Base-by-base conservation (phyloP, 2,797 vertebrate species). In the Catamblyrhynchus diadema region DNA sequence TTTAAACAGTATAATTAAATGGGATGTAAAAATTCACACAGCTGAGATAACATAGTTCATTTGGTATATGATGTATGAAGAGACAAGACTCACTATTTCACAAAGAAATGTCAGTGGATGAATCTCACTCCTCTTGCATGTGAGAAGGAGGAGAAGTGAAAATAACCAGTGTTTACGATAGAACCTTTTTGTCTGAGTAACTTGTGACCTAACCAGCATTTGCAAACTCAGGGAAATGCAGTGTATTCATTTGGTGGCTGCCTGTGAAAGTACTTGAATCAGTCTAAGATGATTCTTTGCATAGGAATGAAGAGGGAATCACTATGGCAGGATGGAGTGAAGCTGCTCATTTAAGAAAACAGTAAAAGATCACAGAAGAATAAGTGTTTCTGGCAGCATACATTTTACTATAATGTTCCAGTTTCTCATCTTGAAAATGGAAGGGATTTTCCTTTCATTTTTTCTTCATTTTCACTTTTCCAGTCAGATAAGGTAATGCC, bases 221-320 rank as follows among this genome's bases (percentile, higher is more conserved):
- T 95, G 88, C 88, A 90, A 88, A 50, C 48, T 77, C 81, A 84
- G 70, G 59, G 72, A 95, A 95, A 96, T 54, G 75, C 47, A 81
- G 51, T 27, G 75, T n/a, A 86, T 90, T 95, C 80, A 71, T 72
- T 28, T 67, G 62, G 71, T 0, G 1, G 42, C 84, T 83, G 79
- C 81, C 84, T 86, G 79, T 35, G 81, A 51, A 95, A 90, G 66
- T 64, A 77, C 42, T 89, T 74, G 42, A 87, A 83, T 87, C 79
- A 61, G 65, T 61, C 75, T 87, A 91, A 95, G 59, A 57, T 41
- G 67, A 89, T 80, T 71, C 74, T 95, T 92, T 93, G 78, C 88
- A 94, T 10, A 82, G 53, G 42, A 82, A 78, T 6, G 23, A 82
- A 86, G 62, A 75, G 20, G 25, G 44, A 85, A 78, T 94, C 71